Evolutionary conservation across 2,797 vertebrate species (phyloP).

Genomic region (Tokudaia tokunoshimensis): DNA sequence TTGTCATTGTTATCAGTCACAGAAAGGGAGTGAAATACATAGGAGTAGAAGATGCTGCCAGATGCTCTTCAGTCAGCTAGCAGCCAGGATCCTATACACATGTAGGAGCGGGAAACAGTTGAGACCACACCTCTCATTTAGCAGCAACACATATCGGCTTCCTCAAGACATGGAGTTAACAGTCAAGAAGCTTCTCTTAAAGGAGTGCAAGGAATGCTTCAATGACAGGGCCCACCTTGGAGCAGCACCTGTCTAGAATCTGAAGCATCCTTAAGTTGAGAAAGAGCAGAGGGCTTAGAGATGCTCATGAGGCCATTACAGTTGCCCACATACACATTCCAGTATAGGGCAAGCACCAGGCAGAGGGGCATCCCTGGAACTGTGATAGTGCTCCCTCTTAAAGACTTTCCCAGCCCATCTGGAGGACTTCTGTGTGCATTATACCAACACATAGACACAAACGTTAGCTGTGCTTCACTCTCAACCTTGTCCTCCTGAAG

Average conservation of each 20-base stretch:
- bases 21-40: neutral
- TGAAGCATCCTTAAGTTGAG: neutral
- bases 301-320: neutral
- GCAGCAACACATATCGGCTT: neutral
- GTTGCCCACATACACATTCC: too few species aligned
- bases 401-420: neutral
- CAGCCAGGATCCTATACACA: neutral
- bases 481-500: too few species aligned
- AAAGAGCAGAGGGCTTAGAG: neutral
- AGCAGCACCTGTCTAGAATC: neutral
- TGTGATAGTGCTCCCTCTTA: neutral
- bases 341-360: rapidly evolving
- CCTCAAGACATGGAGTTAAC: neutral
- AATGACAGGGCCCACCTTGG: neutral
- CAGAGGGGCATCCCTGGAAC: neutral
- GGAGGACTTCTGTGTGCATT: neutral
- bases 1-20: neutral
- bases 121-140: neutral
- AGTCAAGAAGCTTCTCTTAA: conserved; percentile 26
- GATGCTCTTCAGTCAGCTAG: neutral
- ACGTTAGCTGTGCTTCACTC: neutral
- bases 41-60: neutral
- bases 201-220: neutral
- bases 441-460: neutral
- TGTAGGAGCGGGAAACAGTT: neutral